Conservation (phyloP, 2,113 vertebrate genomes). For the Lucifuga dentata region DNA sequence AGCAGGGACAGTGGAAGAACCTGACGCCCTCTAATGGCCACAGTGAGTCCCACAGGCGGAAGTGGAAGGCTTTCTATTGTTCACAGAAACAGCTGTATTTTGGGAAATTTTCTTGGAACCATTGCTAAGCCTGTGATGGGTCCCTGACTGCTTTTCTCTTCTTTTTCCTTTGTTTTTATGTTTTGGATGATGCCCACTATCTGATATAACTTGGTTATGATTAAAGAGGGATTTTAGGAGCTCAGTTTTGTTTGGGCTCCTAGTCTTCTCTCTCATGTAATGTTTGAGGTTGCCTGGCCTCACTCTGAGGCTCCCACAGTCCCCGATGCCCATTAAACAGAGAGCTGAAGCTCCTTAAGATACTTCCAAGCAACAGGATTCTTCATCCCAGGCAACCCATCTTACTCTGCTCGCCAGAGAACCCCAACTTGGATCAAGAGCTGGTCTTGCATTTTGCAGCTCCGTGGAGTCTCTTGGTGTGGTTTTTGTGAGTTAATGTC, state of each 20-base stretch:
- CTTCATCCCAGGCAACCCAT: not conserved
- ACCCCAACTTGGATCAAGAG: not conserved
- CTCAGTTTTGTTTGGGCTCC: constrained; percentile 21
- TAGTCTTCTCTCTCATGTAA: not conserved
- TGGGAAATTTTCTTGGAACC: constrained; percentile 52
- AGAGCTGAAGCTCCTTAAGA: constrained; percentile 23
- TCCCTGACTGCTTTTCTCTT: constrained; percentile 35
- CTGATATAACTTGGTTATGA: not conserved
- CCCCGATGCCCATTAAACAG: constrained; percentile 18
- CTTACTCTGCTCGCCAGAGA: not conserved
- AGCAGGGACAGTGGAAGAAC: constrained; percentile 40
- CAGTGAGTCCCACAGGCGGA: constrained; percentile 32
- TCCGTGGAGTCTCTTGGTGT: constrained; percentile 9
- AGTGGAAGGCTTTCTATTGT: constrained; percentile 51
- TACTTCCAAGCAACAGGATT: constrained; percentile 8
- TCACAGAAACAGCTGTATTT: constrained; percentile 58
- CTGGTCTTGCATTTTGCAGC: constrained; percentile 15
- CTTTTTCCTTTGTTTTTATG: constrained; percentile 19
- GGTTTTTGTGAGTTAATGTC: constrained; percentile 5
- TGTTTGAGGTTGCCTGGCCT: not conserved
- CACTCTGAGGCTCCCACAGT: not conserved
- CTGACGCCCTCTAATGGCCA: constrained; percentile 69
- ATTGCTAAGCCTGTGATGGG: constrained; percentile 18
- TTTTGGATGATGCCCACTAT: constrained; percentile 14
- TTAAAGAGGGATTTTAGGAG: not conserved